Base-by-base conservation (phyloP, 2,888 invertebrate species). In the Eupithecia abbreviata region DNA sequence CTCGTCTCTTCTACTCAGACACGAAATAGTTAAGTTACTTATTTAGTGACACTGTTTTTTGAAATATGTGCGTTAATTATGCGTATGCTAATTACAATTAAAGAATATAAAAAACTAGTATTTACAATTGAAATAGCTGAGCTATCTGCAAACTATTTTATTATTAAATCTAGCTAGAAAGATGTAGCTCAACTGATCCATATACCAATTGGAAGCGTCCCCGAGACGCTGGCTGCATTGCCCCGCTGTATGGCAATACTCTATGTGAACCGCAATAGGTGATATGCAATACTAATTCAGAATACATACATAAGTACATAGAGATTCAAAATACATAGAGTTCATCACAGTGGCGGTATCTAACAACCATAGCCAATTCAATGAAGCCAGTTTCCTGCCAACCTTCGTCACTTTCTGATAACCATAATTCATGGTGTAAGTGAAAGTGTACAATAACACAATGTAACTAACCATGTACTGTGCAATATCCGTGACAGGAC, bases 401-500 rank as follows among this genome's bases (percentile, higher is more conserved):
- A 45, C 69, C 55, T 71, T 62, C 68, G 73, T 72, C 76, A 79
- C 82, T 82, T 81, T 82, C 82, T 79, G 81, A 82, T 81, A 80
- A 75, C 80, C 81, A 81, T 82, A 82, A 82, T 80, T 84, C 85
- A 89, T 87, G 85, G 85, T 83, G 78, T 74, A 47, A 88, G 89
- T 89, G 90, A 90, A 90, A 90, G 90, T 87, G 78, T 77, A 81
- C 84, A 78, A 84, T 83, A 83, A 85, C 82, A 85, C 82, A 84
- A 84, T 85, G 86, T 86, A 82, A 43, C 80, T 83, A 84, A 73
- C 86, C 65, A 76, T 78, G 86, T 47, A 30, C 69, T 45, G 68
- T 84, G 90, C 90, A 90, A 92, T 87, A 89, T 92, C 90, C 90
- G 89, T 86, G 85, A 90, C 87, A 81, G 81, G 79, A 83, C 84